These are phyloP conservation scores for Caradrina clavipalpis DNA, from an alignment of 2,888 invertebrate species.

Conservation along the genomic window DNA sequence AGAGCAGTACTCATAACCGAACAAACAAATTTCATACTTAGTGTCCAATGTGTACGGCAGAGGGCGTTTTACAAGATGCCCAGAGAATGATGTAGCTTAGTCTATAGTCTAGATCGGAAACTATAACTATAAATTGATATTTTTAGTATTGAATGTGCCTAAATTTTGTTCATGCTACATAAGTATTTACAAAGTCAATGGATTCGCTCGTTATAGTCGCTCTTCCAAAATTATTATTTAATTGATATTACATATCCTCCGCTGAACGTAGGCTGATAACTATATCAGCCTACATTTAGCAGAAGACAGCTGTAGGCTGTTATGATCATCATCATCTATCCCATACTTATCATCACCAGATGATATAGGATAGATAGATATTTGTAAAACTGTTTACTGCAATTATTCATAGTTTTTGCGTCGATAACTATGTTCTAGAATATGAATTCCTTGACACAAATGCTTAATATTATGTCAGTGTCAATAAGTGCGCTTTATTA, in stretches of 20 bases:
- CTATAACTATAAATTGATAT: neutral
- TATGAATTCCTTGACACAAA: slow-evolving; percentile 13
- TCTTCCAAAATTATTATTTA: neutral
- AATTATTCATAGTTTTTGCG: neutral
- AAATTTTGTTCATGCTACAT: neutral
- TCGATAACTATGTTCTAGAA: slow-evolving; percentile 1
- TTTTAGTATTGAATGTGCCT: too few species aligned
- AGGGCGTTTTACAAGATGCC: neutral
- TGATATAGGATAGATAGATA: too few species aligned
- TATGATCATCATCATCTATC: too few species aligned
- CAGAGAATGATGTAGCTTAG: neutral
- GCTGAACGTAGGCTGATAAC: too few species aligned
- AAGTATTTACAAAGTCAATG: too few species aligned
- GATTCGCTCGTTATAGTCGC: too few species aligned
- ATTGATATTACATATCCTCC: neutral
- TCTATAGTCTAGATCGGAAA: neutral
- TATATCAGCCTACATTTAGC: too few species aligned
- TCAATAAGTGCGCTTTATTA: neutral
- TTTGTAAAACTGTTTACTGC: too few species aligned
- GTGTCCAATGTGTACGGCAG: slow-evolving; percentile 19
- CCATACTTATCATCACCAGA: too few species aligned
- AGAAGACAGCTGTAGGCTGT: too few species aligned
- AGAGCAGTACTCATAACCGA: neutral
- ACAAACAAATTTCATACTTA: slow-evolving; percentile 1
- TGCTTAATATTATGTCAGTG: slow-evolving; percentile 7